Evolutionary conservation across 2,113 vertebrate genomes (phyloP).

Genomic region (Scomber scombrus): DNA sequence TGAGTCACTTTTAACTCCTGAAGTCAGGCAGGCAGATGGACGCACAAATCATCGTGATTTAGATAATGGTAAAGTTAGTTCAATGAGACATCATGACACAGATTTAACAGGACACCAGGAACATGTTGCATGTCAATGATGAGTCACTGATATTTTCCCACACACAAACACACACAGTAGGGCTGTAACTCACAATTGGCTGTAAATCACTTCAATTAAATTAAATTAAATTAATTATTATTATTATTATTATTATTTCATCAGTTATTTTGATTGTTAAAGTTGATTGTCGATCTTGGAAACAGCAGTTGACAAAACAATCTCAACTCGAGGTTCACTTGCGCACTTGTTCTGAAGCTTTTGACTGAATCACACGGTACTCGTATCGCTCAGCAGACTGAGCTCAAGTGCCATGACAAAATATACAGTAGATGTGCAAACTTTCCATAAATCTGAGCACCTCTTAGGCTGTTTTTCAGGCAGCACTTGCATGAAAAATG

Average conservation of each 20-base stretch:
- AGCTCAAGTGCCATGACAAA: neutral
- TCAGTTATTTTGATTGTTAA: constrained; percentile 25
- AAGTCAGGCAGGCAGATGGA: constrained; percentile 48
- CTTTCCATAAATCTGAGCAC: neutral
- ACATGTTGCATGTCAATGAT: constrained; percentile 24
- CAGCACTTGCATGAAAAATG: too few relatives aligned
- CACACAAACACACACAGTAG: neutral
- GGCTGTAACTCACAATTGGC: constrained; percentile 9
- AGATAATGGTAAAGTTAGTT: constrained; percentile 23
- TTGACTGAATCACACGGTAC: neutral
- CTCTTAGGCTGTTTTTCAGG: too few relatives aligned
- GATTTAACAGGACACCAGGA: constrained; percentile 13
- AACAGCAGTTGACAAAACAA: constrained; percentile 9
- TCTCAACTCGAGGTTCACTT: neutral
- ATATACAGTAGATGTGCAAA: neutral
- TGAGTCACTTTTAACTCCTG: constrained; percentile 23
- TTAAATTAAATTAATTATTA: too few relatives aligned
- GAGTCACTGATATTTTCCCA: constrained; percentile 45
- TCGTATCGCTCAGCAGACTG: too few relatives aligned
- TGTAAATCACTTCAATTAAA: constrained; percentile 2
- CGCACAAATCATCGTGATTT: constrained; percentile 14
- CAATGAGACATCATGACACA: constrained; percentile 46
- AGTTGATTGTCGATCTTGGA: neutral
- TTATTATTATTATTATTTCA: neutral
- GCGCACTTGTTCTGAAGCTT: constrained; percentile 1